These are phyloP conservation scores for Proteles cristata DNA, from an alignment of 2,113 vertebrate genomes.

Conservation along the genomic window DNA sequence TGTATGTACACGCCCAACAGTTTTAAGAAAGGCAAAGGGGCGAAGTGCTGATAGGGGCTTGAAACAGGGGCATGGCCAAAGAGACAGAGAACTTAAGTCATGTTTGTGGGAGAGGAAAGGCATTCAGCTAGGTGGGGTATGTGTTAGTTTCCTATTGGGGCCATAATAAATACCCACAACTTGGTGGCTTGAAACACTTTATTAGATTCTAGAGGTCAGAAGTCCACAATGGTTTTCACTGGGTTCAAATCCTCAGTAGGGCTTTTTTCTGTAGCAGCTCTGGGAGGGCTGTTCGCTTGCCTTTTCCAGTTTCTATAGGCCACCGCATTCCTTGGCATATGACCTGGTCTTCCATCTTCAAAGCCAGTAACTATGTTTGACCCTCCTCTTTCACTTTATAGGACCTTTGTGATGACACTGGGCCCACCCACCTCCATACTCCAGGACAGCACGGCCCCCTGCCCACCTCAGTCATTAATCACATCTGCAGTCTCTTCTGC, in stretches of 20 bases:
- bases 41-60: background rate
- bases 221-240: background rate
- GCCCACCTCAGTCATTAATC: background rate
- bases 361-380: background rate
- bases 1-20: background rate
- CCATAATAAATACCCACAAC: background rate
- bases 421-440: background rate
- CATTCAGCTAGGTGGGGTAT: background rate
- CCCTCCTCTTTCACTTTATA: background rate
- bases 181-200: slow-evolving; percentile 15
- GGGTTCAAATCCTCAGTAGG: too few relatives aligned
- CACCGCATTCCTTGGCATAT: too few relatives aligned
- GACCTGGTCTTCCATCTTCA: background rate
- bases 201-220: slow-evolving; percentile 1
- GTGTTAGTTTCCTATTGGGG: background rate
- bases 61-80: background rate
- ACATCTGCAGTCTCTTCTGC: background rate
- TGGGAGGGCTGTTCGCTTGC: background rate
- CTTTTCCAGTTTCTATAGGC: background rate
- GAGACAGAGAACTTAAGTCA: background rate
- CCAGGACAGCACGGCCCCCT: background rate
- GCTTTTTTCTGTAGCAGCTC: background rate
- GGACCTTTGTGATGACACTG: background rate
- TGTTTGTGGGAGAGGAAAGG: background rate
- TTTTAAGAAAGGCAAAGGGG: background rate